phyloP scores from a whole-genome alignment of 64 coral and sea anemone species.

The Montipora sp. region DNA sequence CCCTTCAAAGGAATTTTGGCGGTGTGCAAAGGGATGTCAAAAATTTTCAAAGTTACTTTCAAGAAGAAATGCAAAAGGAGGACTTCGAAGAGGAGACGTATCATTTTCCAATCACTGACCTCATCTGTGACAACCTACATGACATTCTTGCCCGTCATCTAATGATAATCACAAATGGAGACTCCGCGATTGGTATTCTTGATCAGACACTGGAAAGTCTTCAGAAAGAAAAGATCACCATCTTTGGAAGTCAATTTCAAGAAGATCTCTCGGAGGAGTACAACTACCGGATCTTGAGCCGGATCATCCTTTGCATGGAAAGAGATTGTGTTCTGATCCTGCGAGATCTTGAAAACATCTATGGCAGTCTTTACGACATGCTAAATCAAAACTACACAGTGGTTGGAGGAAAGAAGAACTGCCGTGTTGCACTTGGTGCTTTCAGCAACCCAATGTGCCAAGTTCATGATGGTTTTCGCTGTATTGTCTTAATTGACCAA shows the following conservation, averaged over 20 bases:
- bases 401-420: constrained; percentile 93
- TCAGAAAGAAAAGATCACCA: constrained; percentile 90
- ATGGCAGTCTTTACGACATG: constrained; percentile 99
- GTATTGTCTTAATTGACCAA: constrained; percentile 93
- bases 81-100: constrained; percentile 18
- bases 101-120: constrained; percentile 71
- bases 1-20: constrained; percentile 92
- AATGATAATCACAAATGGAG: constrained; percentile 95
- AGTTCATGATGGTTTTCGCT: constrained; percentile 93
- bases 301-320: constrained; percentile 96
- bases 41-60: constrained; percentile 53
- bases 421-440: constrained; percentile 86
- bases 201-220: constrained; percentile 67
- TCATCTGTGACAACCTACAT: constrained; percentile 86
- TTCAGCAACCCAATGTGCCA: constrained; percentile 98
- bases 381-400: constrained; percentile 97
- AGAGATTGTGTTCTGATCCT: constrained; percentile 90
- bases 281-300: constrained; percentile 86
- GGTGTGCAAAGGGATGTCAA: constrained; percentile 56
- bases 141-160: constrained; percentile 90
- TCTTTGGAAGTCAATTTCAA: constrained; percentile 96
- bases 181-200: constrained; percentile 96
- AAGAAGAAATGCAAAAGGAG: constrained; percentile 30
- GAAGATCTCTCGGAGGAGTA: constrained; percentile 98
- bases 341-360: constrained; percentile 87